Evolutionary conservation across 1,140 invertebrate species (phyloP).

Genomic region (Physella acuta): DNA sequence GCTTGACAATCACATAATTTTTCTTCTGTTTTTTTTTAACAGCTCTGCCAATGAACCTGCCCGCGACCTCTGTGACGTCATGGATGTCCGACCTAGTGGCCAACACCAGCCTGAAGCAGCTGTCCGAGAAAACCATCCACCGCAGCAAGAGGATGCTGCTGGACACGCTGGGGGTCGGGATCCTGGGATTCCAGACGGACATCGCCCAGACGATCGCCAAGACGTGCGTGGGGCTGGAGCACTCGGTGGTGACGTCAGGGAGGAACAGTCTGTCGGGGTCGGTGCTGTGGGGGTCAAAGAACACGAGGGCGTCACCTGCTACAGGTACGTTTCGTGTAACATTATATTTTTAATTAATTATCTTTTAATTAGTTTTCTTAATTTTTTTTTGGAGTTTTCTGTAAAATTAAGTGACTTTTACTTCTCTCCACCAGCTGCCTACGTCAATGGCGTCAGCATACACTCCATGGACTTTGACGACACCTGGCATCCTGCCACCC

Average conservation of each 20-base stretch:
- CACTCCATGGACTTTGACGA: constrained; percentile 53
- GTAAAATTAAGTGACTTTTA: not conserved
- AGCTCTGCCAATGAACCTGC: too few species aligned
- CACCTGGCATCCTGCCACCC: constrained; percentile 49
- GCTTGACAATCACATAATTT: too few species aligned
- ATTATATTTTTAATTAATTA: not conserved
- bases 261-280: not conserved
- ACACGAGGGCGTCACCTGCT: constrained; percentile 28
- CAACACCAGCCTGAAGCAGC: constrained; percentile 23
- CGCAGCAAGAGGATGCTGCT: constrained; percentile 47
- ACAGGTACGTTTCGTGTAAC: constrained; percentile 13
- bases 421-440: constrained; percentile 37
- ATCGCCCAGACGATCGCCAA: constrained; percentile 30
- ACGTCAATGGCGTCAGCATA: constrained; percentile 43
- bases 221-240: constrained; percentile 5
- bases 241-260: not conserved
- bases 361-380: not conserved
- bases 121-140: constrained; percentile 34
- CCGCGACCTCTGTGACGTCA: constrained; percentile 4
- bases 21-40: too few species aligned
- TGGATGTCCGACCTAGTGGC: constrained; percentile 10
- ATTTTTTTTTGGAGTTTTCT: too few species aligned
- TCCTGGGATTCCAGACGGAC: constrained; percentile 42
- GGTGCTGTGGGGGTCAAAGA: constrained; percentile 39
- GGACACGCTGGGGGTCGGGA: constrained; percentile 45